Base-by-base conservation (phyloP, 2,113 vertebrate species). In the Sander vitreus region DNA sequence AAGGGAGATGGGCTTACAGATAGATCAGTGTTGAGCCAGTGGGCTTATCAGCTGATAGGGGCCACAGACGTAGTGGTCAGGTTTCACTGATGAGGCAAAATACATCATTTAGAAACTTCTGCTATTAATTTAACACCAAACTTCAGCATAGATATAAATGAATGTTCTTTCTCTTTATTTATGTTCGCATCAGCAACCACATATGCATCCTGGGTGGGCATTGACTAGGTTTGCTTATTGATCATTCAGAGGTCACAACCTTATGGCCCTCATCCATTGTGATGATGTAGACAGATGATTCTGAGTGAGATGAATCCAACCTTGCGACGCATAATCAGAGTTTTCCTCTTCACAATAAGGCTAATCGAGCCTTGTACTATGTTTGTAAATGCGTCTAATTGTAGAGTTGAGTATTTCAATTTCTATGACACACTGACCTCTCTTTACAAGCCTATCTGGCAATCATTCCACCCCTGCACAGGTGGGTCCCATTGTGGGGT, bases 11-110 rank as follows among this genome's bases (percentile, higher is more conserved):
- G 78, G 83, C 77, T 25, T 76, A 89, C 83, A 79, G 75, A 91
- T 85, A 86, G 91, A 93, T 94, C 87, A 88, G 72, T 80, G 86
- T 80, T 92, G 92, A 92, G 94, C 91, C 83, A 6, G 74, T 65
- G 88, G 85, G 93, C 84, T 94, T 93, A 94, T 78, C 74, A 78
- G 69, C 79, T 92, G 89, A 91, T 84, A 21, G 81, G 51, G 88
- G 79, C 84, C 76, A 86, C 67, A 78, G 77, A 86, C 25, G 69
- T 5, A 33, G 53, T 47, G 76, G 71, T 73, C 82, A 85, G 76
- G 57, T 60, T 72, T 76, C 70, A 73, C 27, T 27, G 64, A 80
- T 69, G 63, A 76, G 75, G 23, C 57, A 59, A 86, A 86, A 80
- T 82, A 27, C 65, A 74, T 85, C 58, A 80, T 84, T 86, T 89